Base-by-base conservation (phyloP, 2,888 invertebrate species). In the Lymantria monacha region DNA sequence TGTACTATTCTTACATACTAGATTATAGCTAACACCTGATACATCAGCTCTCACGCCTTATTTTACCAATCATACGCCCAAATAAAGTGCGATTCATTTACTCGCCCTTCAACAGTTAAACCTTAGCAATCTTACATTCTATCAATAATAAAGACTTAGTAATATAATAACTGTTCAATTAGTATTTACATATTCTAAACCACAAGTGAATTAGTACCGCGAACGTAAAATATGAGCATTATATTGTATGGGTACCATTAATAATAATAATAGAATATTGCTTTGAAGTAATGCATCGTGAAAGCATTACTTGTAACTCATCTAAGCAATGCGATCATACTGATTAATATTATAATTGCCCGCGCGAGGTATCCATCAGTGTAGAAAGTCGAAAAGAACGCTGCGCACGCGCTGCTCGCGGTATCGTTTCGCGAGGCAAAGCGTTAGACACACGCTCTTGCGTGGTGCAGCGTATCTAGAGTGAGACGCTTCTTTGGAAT, bases 341-440 rank as follows among this genome's bases (percentile, higher is more conserved):
- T 88, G 86, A 88, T 89, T 91, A 89, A 91, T 89, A 91, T 87
- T 88, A 84, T 90, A 91, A 90, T 90, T 88, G 86, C 76, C 81
- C 74, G 81, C 76, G 82, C 85, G 86, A 80, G 81, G 83, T 82
- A 88, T 88, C 84, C 83, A 83, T 88, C 87, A 85, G 82, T 78
- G 84, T 91, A 91, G 91, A 91, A 91, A 91, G 91, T 91, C 78
- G 84, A 86, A 79, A 88, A 87, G 87, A 86, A 83, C 79, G 76
- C 69, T 58, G 65, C 64, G 63, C 69, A 74, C 71, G 66, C 65
- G 60, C 49, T 46, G 61, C 62, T 68, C 66, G 76, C 74, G 74
- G 72, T 75, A 74, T 72, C 70, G 63, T 57, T 65, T 59, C 51
- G 63, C 55, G 57, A 63, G 59, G 41, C 41, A n/a, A 14, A 61